phyloP scores from a whole-genome alignment of 2,797 vertebrate species.

The Phylloscopus collybita region DNA sequence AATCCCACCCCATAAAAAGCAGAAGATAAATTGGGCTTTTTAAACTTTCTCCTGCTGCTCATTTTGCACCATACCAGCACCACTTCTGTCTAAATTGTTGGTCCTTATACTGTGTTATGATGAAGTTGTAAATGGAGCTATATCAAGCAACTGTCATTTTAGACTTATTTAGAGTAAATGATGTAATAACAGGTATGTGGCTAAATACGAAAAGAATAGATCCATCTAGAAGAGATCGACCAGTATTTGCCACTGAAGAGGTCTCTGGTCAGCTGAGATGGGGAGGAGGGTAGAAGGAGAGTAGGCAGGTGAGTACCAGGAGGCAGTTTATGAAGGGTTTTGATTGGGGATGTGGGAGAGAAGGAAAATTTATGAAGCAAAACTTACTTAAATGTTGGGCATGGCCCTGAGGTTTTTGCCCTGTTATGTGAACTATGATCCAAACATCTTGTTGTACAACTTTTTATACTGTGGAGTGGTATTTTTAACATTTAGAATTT shows the following conservation, averaged over 20 bases:
- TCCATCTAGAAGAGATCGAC: neutral
- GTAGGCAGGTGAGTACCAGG: neutral
- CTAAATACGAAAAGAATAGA: neutral
- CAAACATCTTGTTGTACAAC: neutral
- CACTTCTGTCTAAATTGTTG: neutral
- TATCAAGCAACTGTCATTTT: neutral
- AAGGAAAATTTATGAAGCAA: neutral
- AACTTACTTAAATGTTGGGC: neutral
- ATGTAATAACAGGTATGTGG: neutral
- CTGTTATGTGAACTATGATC: neutral
- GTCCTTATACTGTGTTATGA: neutral
- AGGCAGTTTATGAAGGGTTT: neutral
- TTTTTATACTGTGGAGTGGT: neutral
- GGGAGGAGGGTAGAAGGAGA: neutral
- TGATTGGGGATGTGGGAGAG: neutral
- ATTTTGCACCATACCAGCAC: neutral
- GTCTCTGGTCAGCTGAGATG: conserved; percentile 1
- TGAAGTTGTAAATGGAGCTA: neutral
- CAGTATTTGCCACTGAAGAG: neutral
- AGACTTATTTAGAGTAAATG: neutral
- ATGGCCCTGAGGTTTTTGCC: neutral
- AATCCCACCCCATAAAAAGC: neutral
- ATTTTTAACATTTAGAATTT: neutral
- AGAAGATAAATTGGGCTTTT: neutral
- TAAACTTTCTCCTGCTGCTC: neutral